Evolutionary conservation across 2,797 vertebrate genomes (phyloP).

Genomic region (Helicolenus hilgendorfi): DNA sequence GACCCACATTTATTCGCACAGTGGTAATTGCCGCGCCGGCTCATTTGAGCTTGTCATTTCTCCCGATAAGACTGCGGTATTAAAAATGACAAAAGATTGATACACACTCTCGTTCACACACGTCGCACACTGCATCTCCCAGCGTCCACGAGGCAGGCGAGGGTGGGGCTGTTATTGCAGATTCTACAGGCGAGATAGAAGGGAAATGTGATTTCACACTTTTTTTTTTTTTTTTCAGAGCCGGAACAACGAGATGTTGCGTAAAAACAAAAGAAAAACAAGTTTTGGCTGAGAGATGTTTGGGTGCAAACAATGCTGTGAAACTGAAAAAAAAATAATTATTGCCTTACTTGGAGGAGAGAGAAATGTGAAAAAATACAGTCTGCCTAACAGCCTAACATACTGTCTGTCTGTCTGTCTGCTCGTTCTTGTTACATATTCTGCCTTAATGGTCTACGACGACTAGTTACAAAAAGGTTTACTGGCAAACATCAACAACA

Average conservation of each 20-base stretch:
- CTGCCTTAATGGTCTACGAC: not conserved
- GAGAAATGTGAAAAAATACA: conserved; percentile 25
- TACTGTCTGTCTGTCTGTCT: not conserved
- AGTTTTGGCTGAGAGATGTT: conserved; percentile 43
- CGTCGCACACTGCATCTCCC: conserved; percentile 21
- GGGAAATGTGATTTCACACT: conserved; percentile 77
- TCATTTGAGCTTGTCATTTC: conserved; percentile 85
- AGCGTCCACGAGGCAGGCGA: conserved; percentile 33
- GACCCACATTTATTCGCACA: conserved; percentile 52
- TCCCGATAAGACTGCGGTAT: conserved; percentile 80
- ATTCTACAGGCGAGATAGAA: conserved; percentile 71
- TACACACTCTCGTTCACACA: conserved; percentile 54
- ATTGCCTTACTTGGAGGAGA: conserved; percentile 23
- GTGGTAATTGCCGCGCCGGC: conserved; percentile 77
- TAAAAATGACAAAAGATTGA: conserved; percentile 88
- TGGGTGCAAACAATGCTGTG: conserved; percentile 63
- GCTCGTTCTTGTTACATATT: not conserved
- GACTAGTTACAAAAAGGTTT: conserved; percentile 19
- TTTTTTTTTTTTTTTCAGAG: conserved; percentile 59
- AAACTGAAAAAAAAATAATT: conserved; percentile 40
- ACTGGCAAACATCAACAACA: conserved; percentile 33
- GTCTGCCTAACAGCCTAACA: conserved; percentile 2
- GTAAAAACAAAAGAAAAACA: conserved; percentile 46
- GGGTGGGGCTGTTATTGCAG: conserved; percentile 74
- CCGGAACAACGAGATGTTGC: conserved; percentile 48